Evolutionary conservation across 2,797 vertebrate species (phyloP).

Genomic region (Periparus ater): DNA sequence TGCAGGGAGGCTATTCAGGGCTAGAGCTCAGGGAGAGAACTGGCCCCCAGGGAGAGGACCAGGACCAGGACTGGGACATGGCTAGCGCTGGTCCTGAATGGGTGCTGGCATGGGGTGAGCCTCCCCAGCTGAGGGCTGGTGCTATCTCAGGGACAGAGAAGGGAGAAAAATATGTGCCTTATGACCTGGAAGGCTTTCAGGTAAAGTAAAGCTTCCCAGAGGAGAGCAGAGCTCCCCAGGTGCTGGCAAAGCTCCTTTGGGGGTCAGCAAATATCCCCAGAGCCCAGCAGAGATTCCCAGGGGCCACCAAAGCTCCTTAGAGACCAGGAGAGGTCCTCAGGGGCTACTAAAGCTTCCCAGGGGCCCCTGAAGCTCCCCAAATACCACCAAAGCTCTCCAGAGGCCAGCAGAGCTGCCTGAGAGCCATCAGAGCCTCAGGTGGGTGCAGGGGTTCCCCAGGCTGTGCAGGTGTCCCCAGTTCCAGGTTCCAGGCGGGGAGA

Average conservation of each 20-base stretch:
- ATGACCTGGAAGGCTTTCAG: neutral
- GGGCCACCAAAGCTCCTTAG: neutral
- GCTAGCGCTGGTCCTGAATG: neutral
- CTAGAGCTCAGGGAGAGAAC: neutral
- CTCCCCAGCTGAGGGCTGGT: no score
- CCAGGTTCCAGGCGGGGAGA: neutral
- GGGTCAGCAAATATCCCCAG: neutral
- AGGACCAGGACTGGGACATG: fast-evolving
- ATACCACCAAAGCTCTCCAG: neutral
- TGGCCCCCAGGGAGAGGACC: neutral
- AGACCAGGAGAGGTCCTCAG: neutral
- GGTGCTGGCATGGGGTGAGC: fast-evolving
- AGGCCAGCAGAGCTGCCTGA: neutral
- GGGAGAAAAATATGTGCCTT: neutral
- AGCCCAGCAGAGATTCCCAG: neutral
- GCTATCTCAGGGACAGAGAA: neutral
- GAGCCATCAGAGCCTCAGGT: neutral
- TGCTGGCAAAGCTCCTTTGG: neutral
- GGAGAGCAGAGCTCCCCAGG: neutral
- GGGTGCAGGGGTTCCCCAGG: neutral
- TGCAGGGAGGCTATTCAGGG: neutral
- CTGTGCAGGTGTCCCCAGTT: neutral
- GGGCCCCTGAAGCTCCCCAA: neutral
- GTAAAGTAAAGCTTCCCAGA: neutral
- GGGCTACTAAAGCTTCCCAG: neutral